Conservation (phyloP, 2,888 invertebrate genomes). For the Pseudococcus jackbeardsleyi region DNA sequence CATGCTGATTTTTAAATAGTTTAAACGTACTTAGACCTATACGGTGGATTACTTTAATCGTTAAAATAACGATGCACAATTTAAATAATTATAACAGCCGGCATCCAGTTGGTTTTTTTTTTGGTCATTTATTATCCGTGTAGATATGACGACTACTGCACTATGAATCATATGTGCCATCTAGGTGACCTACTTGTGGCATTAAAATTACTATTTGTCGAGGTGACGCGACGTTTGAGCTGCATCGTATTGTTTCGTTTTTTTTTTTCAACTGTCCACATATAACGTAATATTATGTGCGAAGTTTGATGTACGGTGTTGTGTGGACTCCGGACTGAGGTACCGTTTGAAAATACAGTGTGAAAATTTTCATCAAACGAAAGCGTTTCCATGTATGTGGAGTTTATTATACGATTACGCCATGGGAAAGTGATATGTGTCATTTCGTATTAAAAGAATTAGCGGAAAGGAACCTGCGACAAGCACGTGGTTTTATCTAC, state of each 20-base stretch:
- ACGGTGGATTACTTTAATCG: neutral
- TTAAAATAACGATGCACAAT: constrained; percentile 1
- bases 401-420: constrained; percentile 1
- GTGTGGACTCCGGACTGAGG: neutral
- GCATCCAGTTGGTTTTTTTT: neutral
- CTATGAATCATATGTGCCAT: constrained; percentile 38
- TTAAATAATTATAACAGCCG: constrained; percentile 30
- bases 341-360: constrained; percentile 11
- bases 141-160: neutral
- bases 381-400: constrained; percentile 17
- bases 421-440: constrained; percentile 40
- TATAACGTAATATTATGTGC: neutral
- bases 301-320: neutral
- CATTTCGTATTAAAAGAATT: neutral
- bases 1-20: neutral
- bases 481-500: constrained; percentile 1
- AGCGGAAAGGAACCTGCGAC: constrained; percentile 4
- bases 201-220: neutral
- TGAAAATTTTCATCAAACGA: constrained; percentile 8
- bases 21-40: neutral
- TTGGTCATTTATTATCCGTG: constrained; percentile 16
- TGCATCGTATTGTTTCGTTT: neutral
- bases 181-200: constrained; percentile 36
- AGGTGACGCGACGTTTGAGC: constrained; percentile 8
- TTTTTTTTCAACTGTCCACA: neutral